These are phyloP conservation scores for Eufriesea mexicana DNA, from an alignment of 1,140 invertebrate species.

Conservation along the genomic window DNA sequence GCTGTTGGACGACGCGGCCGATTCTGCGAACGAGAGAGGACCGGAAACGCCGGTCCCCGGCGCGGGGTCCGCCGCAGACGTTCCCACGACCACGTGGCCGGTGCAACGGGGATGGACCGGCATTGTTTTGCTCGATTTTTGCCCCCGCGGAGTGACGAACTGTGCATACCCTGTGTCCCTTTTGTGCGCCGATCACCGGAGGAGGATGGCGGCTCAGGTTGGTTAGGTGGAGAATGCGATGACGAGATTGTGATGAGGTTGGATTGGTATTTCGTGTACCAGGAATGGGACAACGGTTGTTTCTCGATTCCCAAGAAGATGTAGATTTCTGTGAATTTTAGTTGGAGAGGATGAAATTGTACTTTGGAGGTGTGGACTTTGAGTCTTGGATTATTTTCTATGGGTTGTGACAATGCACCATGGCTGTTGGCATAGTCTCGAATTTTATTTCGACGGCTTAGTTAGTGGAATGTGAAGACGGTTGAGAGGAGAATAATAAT, in stretches of 20 bases:
- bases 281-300: not conserved
- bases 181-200: no score
- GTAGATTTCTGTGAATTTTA: not conserved
- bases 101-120: not conserved
- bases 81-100: conserved; percentile 37
- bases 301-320: not conserved
- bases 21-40: conserved; percentile 6
- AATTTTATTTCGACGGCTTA: no score
- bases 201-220: not conserved
- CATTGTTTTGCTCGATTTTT: not conserved
- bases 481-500: no score
- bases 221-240: not conserved
- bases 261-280: not conserved
- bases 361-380: not conserved
- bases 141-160: not conserved
- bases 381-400: not conserved
- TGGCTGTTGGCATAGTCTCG: no score
- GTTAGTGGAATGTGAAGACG: no score
- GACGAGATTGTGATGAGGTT: not conserved
- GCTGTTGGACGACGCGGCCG: not conserved
- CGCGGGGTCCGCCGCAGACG: not conserved
- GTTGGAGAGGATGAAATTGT: not conserved
- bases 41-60: conserved; percentile 19
- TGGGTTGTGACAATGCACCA: no score
- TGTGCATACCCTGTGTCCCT: not conserved